These are phyloP conservation scores for Neolamprologus cancellatus DNA, from an alignment of 2,113 vertebrate genomes.

Conservation along the genomic window DNA sequence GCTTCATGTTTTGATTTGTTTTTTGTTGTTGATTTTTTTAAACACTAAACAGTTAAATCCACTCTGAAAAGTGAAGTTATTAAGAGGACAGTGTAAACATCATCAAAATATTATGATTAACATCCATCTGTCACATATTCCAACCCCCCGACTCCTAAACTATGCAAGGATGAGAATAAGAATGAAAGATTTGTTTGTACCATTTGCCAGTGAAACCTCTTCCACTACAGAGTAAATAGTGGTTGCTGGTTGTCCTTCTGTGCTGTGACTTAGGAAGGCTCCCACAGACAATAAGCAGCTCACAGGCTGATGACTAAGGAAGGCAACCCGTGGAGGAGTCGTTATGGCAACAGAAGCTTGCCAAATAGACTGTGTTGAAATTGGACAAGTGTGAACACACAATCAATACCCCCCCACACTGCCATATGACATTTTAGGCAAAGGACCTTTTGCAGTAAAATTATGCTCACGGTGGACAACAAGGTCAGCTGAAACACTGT, in stretches of 20 bases:
- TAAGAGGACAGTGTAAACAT: neutral
- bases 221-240: neutral
- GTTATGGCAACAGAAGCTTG: slow-evolving; percentile 69
- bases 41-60: neutral
- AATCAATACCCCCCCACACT: slow-evolving; percentile 42
- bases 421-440: slow-evolving; percentile 61
- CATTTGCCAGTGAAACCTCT: neutral
- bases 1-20: neutral
- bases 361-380: slow-evolving; percentile 66
- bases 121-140: neutral
- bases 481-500: neutral
- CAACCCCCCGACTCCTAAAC: neutral
- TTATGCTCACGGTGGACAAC: neutral
- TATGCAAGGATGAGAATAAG: neutral
- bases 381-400: slow-evolving; percentile 59
- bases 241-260: slow-evolving; percentile 27
- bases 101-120: neutral
- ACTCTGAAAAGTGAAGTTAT: neutral
- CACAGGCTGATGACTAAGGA: slow-evolving; percentile 64
- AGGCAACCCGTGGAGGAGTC: slow-evolving; percentile 60
- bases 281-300: slow-evolving; percentile 52
- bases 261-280: slow-evolving; percentile 42
- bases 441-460: slow-evolving; percentile 29
- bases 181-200: neutral
- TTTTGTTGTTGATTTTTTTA: neutral